A percentile compares a stretch with the other conserved stretches of the same genome.
These are phyloP conservation scores for Augiades crinisus DNA, from an alignment of 2,888 invertebrate genomes.

Conservation along the genomic window DNA sequence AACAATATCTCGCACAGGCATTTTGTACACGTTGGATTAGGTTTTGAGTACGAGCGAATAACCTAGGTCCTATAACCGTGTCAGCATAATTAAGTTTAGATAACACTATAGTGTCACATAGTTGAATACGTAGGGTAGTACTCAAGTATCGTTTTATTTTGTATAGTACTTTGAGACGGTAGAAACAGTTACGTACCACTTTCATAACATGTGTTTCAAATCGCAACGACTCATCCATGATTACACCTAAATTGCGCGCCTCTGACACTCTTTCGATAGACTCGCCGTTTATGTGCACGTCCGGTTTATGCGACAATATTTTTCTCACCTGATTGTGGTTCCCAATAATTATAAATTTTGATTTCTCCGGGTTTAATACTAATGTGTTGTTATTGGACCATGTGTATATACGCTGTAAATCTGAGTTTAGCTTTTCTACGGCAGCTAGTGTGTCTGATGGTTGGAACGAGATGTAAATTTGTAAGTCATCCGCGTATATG, in stretches of 20 bases:
- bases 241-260: neutral
- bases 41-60: neutral
- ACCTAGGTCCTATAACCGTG: constrained; percentile 3
- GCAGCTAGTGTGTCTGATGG: neutral
- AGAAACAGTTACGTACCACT: constrained; percentile 9
- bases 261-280: constrained; percentile 8
- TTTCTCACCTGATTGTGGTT: neutral
- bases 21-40: constrained; percentile 9
- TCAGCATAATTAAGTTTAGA: constrained; percentile 15
- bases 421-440: neutral
- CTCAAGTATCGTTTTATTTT: neutral
- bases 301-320: neutral
- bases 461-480: neutral
- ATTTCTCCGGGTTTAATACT: neutral
- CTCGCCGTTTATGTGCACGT: neutral
- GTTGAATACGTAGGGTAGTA: neutral
- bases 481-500: neutral
- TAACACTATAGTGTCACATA: constrained; percentile 9
- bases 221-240: neutral
- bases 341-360: neutral
- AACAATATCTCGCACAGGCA: constrained; percentile 28
- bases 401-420: neutral
- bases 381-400: neutral
- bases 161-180: constrained; percentile 15
- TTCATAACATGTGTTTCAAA: neutral